These are phyloP conservation scores for Corapipo altera DNA, from an alignment of 2,113 vertebrate genomes.

Conservation along the genomic window DNA sequence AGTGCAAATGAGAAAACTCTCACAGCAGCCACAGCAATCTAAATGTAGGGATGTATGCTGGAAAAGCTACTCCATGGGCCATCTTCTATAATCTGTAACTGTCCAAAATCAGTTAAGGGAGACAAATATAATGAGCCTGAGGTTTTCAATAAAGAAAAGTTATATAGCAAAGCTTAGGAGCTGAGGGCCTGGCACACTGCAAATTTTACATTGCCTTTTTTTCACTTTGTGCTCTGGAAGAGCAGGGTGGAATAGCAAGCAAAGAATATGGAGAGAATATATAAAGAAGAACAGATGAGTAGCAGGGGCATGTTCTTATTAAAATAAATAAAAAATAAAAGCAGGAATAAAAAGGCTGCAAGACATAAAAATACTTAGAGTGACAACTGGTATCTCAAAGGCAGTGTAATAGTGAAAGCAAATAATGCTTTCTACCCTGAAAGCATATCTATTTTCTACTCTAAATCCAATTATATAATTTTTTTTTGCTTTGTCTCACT, in stretches of 20 bases:
- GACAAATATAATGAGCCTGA: neutral
- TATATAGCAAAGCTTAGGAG: neutral
- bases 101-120: neutral
- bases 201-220: neutral
- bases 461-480: neutral
- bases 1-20: neutral
- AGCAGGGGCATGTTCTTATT: neutral
- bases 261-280: neutral
- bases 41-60: neutral
- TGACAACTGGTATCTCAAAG: neutral
- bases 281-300: neutral
- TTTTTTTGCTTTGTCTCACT: neutral
- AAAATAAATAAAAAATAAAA: neutral
- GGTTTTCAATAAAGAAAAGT: neutral
- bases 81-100: neutral
- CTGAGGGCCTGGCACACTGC: neutral
- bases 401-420: neutral
- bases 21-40: neutral
- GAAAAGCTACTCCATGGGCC: neutral
- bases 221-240: neutral
- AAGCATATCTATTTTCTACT: neutral
- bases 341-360: neutral
- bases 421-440: neutral
- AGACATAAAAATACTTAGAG: neutral
- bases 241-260: neutral